phyloP scores from a whole-genome alignment of 2,113 vertebrate species.

The Pavo muticus region DNA sequence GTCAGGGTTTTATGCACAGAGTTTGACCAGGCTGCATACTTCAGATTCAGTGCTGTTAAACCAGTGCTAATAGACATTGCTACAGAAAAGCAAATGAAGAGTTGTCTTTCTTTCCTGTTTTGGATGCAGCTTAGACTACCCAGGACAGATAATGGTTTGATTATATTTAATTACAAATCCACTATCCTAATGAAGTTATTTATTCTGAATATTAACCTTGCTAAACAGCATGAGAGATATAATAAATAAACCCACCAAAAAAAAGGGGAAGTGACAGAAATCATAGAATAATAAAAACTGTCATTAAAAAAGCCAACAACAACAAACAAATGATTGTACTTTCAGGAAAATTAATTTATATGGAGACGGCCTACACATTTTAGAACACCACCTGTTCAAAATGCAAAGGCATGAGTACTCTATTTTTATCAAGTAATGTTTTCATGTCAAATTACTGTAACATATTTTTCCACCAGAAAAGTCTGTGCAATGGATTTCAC shows the following conservation, averaged over 20 bases:
- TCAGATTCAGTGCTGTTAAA: background rate
- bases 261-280: background rate
- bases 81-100: constrained; percentile 9
- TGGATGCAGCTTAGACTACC: constrained; percentile 25
- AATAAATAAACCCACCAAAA: background rate
- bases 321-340: background rate
- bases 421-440: constrained; percentile 31
- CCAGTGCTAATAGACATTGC: background rate
- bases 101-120: constrained; percentile 9
- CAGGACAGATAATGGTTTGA: constrained; percentile 37
- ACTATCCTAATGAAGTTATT: background rate
- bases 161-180: constrained; percentile 54
- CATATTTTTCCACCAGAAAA: constrained; percentile 12
- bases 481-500: background rate
- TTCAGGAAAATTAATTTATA: constrained; percentile 28
- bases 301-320: background rate
- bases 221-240: constrained; percentile 22
- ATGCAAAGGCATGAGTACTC: constrained; percentile 6
- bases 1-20: background rate
- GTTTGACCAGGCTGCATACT: background rate
- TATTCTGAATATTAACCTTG: constrained; percentile 33
- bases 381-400: constrained; percentile 19
- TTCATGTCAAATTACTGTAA: constrained; percentile 13
- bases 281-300: background rate
- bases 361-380: background rate